Evolutionary conservation across 2,888 invertebrate species (phyloP).

Genomic region (Brenthis hecate): DNA sequence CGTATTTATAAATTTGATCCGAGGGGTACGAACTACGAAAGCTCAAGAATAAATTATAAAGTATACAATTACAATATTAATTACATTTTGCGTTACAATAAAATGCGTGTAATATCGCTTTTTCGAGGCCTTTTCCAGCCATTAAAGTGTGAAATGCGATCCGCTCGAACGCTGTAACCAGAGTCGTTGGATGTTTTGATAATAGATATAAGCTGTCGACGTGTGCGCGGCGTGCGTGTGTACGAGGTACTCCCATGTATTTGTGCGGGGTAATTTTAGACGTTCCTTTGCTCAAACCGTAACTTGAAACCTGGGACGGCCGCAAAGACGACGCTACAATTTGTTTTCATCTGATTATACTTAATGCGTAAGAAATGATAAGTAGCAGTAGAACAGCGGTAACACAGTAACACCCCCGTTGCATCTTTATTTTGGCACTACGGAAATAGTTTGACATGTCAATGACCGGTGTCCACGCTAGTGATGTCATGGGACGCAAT

Average conservation of each 20-base stretch:
- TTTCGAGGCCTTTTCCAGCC: slow-evolving; percentile 83
- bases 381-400: slow-evolving; percentile 32
- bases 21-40: slow-evolving; percentile 53
- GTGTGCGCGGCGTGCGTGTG: slow-evolving; percentile 72
- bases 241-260: slow-evolving; percentile 60
- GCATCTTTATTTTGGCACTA: slow-evolving; percentile 76
- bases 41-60: slow-evolving; percentile 72
- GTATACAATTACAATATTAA: slow-evolving; percentile 79
- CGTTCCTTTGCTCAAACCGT: slow-evolving; percentile 82
- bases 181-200: slow-evolving; percentile 82
- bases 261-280: slow-evolving; percentile 81
- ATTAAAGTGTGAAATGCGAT: slow-evolving; percentile 82
- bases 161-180: slow-evolving; percentile 81
- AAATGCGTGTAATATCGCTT: slow-evolving; percentile 82
- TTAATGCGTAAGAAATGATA: background rate
- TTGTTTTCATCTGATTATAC: slow-evolving; percentile 78
- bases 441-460: slow-evolving; percentile 80
- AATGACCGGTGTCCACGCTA: slow-evolving; percentile 78
- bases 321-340: slow-evolving; percentile 76
- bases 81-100: slow-evolving; percentile 81
- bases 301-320: slow-evolving; percentile 76
- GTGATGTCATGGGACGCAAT: slow-evolving; percentile 73
- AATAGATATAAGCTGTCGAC: slow-evolving; percentile 77
- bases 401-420: slow-evolving; percentile 56
- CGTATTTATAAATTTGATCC: slow-evolving; percentile 80